phyloP scores from a whole-genome alignment of 1,140 invertebrate genomes.

The Drosophila truncata region DNA sequence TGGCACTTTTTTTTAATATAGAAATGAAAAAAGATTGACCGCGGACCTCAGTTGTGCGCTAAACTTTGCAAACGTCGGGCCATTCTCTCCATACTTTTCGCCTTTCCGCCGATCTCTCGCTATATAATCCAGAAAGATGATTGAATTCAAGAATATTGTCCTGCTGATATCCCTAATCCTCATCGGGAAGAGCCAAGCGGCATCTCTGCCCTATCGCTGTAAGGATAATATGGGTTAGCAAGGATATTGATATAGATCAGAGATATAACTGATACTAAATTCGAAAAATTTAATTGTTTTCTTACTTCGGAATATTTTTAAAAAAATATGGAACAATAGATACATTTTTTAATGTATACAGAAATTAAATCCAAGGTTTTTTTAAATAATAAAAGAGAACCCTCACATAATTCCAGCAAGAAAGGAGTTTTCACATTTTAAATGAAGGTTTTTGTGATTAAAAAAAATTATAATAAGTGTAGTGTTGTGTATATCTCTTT shows the following conservation, averaged over 20 bases:
- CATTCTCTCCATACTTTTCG: not conserved
- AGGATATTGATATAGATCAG: not conserved
- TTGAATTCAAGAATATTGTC: conserved; percentile 14
- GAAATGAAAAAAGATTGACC: conserved; percentile 62
- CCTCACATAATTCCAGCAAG: not conserved
- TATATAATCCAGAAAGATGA: conserved; percentile 4
- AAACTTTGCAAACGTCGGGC: conserved; percentile 74
- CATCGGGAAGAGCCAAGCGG: conserved; percentile 7
- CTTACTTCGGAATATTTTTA: not conserved
- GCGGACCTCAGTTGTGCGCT: conserved; percentile 62
- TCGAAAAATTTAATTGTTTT: not conserved
- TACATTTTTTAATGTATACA: too few species aligned
- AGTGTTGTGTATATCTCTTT: too few species aligned
- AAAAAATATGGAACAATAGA: not conserved
- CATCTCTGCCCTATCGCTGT: conserved; percentile 24
- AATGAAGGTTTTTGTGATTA: not conserved
- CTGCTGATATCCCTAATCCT: conserved; percentile 14
- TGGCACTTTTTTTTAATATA: conserved; percentile 33
- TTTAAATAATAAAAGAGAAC: not conserved
- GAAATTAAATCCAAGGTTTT: not conserved
- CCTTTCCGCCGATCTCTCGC: conserved; percentile 1
- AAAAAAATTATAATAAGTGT: not conserved
- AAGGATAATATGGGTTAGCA: conserved; percentile 3
- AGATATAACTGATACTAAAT: not conserved
- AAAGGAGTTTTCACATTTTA: not conserved